A percentile compares a stretch with the other conserved stretches of the same genome.
Conservation (phyloP, 2,113 vertebrate genomes). For the Limnothrissa miodon region DNA sequence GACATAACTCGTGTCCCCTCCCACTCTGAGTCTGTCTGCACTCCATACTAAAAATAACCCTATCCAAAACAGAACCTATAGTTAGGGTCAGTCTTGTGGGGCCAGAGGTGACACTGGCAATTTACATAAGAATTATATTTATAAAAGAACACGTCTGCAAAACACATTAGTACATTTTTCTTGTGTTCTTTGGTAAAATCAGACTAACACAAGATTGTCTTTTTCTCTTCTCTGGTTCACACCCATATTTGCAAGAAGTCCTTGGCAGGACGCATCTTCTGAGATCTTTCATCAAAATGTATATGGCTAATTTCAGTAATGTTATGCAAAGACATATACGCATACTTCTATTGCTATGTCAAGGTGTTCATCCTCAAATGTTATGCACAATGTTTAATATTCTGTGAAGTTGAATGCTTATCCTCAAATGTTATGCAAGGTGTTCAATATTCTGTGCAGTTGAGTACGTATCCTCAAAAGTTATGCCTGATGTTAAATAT, state of each 20-base stretch:
- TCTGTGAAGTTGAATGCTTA: too few species aligned
- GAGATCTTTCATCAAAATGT: neutral
- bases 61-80: neutral
- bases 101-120: conserved; percentile 8
- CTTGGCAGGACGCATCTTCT: neutral
- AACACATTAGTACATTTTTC: neutral
- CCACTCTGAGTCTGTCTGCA: neutral
- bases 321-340: too few species aligned
- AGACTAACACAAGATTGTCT: neutral
- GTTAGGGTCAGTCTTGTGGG: neutral
- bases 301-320: neutral
- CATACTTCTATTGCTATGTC: too few species aligned
- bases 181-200: neutral
- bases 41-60: neutral
- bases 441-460: neutral
- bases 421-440: neutral
- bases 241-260: neutral
- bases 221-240: neutral
- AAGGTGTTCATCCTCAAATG: too few species aligned
- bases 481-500: too few species aligned
- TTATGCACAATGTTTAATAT: too few species aligned
- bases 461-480: too few species aligned
- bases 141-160: neutral
- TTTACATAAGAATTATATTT: neutral
- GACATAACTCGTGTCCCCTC: neutral